Base-by-base conservation (phyloP, 2,113 vertebrate species). In the Sigmodon hispidus region DNA sequence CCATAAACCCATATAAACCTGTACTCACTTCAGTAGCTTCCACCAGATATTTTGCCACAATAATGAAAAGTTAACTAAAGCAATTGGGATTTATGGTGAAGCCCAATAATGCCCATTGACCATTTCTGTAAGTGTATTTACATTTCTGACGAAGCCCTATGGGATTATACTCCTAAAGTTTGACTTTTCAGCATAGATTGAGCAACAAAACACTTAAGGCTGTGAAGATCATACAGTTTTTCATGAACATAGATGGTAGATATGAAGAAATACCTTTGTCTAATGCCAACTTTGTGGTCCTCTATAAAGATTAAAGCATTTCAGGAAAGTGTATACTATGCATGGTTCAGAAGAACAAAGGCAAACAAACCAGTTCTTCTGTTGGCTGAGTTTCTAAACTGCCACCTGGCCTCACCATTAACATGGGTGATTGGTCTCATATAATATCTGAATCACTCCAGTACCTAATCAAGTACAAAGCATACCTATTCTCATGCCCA, bases 311-410 rank as follows among this genome's bases (percentile, higher is more conserved):
- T 81, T 26, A 65, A 87, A 75, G 9, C 21, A 22, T 85, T 88
- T 80, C 21, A 69, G 12, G 19, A 76, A 21, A 94, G 55, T 34
- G 63, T 61, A 11, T 77, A 4, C 36, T 40, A 89, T 65, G 87
- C 93, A 80, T 93, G 8, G 3, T 70, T 80, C 45, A 40, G 12
- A 90, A 45, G 57, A 75, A 61, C 61, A 43, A 87, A 90, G 26
- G 43, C 95, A 88, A 96, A 79, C 24, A 59, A 31, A 86, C 45
- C 31, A 63, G 13, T 61, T 48, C 22, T 92, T 83, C 69, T 87
- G 12, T 31, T 15, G 40, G 26, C 40, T 55, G 36, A 40, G 22
- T 72, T 83, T n/a, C 88, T 67, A 40, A 96, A 43, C 48, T 31
- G 26, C 40, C 91, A 31, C 34, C 48, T 13, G 3, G 1, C 36